Percentiles rank a stretch among this genome's conserved stretches.
phyloP scores from a whole-genome alignment of 2,797 vertebrate species.

The Pseudochaenichthys georgianus region DNA sequence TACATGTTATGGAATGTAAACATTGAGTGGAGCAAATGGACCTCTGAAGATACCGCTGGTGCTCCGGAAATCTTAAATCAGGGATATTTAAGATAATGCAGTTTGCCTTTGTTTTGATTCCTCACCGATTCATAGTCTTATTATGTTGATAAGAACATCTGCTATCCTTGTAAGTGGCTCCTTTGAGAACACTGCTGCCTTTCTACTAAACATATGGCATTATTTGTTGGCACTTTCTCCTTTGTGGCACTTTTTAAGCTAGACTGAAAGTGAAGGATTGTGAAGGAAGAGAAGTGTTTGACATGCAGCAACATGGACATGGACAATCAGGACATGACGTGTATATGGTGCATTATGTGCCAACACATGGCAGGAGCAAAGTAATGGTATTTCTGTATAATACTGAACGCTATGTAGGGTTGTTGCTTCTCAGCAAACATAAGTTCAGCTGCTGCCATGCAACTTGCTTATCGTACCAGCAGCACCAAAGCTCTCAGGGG shows the following conservation, averaged over 20 bases:
- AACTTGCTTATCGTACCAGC: neutral
- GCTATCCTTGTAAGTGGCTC: neutral
- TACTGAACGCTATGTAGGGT: neutral
- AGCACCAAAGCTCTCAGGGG: neutral
- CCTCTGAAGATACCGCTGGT: neutral
- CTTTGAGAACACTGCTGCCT: neutral
- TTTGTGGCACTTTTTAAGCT: conserved; percentile 6
- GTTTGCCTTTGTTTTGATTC: neutral
- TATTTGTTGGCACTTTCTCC: conserved; percentile 2
- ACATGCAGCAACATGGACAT: conserved; percentile 10
- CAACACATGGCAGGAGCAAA: neutral
- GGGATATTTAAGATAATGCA: too few relatives aligned
- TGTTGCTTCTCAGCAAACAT: neutral
- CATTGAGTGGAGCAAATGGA: neutral
- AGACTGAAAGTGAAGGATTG: conserved; percentile 9
- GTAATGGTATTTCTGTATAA: conserved; percentile 14
- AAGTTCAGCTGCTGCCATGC: neutral
- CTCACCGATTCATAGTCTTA: neutral
- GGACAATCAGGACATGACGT: conserved; percentile 28
- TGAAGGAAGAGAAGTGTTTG: neutral
- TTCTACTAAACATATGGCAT: neutral
- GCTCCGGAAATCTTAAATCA: neutral
- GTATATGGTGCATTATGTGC: conserved; percentile 21
- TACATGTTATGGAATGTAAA: neutral
- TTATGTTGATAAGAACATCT: neutral